These are phyloP conservation scores for Drosophila kanekoi DNA, from an alignment of 2,888 invertebrate genomes.

Conservation along the genomic window DNA sequence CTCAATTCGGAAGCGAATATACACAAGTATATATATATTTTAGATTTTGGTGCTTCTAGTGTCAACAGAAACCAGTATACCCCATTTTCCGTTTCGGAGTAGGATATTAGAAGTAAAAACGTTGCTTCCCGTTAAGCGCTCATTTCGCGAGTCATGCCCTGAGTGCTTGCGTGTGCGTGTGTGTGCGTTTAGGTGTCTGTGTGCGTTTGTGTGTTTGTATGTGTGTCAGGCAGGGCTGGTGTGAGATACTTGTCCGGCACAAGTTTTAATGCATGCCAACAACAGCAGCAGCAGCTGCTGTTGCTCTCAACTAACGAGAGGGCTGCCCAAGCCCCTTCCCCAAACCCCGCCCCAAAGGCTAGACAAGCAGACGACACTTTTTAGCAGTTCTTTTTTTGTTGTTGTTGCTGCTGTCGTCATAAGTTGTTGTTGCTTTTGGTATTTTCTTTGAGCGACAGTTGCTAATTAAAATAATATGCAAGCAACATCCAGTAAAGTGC, in stretches of 20 bases:
- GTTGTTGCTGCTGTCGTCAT: constrained; percentile 10
- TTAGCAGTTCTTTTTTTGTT: constrained; percentile 6
- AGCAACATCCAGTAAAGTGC: constrained; percentile 49
- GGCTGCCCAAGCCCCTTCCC: constrained; percentile 2
- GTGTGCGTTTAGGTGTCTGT: constrained; percentile 9
- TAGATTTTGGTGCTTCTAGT: too few relatives aligned
- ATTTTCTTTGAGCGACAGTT: constrained; percentile 45
- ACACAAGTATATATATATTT: too few relatives aligned
- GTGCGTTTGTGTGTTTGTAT: constrained; percentile 11
- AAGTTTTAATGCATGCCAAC: constrained; percentile 52
- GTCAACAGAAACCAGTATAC: too few relatives aligned
- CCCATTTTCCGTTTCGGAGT: too few relatives aligned
- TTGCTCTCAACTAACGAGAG: constrained; percentile 38
- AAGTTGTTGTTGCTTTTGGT: constrained; percentile 6
- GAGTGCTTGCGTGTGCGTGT: constrained; percentile 33
- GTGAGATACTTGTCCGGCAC: constrained; percentile 40
- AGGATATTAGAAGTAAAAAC: constrained; percentile 7
- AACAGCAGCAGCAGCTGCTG: constrained; percentile 29
- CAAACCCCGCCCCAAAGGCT: neutral
- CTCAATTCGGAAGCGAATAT: neutral
- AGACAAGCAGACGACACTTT: constrained; percentile 34
- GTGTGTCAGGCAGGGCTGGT: neutral
- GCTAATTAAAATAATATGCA: constrained; percentile 69
- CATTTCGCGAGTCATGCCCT: constrained; percentile 48
- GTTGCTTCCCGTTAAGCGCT: constrained; percentile 38